Base-by-base conservation (phyloP, 1,140 invertebrate species). In the Lethrus apterus region DNA sequence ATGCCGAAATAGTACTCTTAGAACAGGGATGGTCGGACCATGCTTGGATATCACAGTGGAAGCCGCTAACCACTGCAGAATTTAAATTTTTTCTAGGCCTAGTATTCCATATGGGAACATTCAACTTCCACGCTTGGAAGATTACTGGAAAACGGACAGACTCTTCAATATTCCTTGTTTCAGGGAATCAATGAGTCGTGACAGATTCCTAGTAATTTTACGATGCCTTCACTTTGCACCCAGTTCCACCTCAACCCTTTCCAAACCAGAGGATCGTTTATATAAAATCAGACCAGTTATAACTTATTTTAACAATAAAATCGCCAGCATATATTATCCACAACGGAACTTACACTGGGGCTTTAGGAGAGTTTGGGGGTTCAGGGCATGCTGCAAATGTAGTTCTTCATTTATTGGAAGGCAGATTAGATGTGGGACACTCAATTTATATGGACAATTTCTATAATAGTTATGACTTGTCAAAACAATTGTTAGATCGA, bases 401-500 rank as follows among this genome's bases (percentile, higher is more conserved):
- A 14, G 59, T 60, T 4, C 26, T 53, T 40, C 20, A 55, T 26
- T 52, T 64, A 21, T n/a, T 59, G 9, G 44, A 60, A 48, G 44
- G 50, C 17, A 34, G 55, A 33, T 44, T 65, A n/a, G 14, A 57
- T 13, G 54, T 50, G 24, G 58, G 61, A 17, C 60, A 64, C 35
- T 24, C 32, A 35, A 21, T 67, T 4, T 66, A 54, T 32, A 64
- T 66, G 53, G 61, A 64, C 35, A 62, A 62, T 50, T 66, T 46
- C 57, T 65, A 52, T 32, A 55, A 51, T 15, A 41, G 24, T 30
- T 41, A 30, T 11, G 35, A 50, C 14, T 18, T 51, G 5, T 31
- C 51, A 5, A 9, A 43, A 14, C 17, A 30, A 31, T 11, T 43
- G 8, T 8, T 30, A 4, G 14, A 29, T 17, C 11, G 15, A 11